These are phyloP conservation scores for Sternotherus odoratus DNA, from an alignment of 2,797 vertebrate species.

Conservation along the genomic window DNA sequence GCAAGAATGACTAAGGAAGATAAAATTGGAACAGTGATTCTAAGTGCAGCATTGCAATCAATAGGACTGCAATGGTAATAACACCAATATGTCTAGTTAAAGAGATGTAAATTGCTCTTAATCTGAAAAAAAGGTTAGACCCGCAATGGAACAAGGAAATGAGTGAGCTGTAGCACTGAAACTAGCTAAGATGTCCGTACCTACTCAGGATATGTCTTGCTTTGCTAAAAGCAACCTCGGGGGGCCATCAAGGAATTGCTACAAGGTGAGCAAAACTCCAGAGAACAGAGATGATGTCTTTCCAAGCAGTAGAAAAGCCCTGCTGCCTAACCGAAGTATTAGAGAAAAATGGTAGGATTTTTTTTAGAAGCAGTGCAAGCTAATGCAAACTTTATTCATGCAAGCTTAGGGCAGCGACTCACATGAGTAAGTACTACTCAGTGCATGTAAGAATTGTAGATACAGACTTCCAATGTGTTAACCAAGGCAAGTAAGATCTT, in stretches of 20 bases:
- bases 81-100: constrained; percentile 73
- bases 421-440: neutral
- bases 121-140: constrained; percentile 71
- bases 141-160: constrained; percentile 52
- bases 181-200: constrained; percentile 30
- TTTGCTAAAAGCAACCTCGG: constrained; percentile 54
- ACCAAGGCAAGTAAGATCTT: neutral
- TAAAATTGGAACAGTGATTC: constrained; percentile 75
- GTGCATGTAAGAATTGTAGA: neutral
- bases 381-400: neutral
- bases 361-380: neutral
- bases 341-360: constrained; percentile 39
- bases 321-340: constrained; percentile 24
- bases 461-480: neutral
- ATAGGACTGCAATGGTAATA: constrained; percentile 74
- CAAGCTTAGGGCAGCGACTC: constrained; percentile 1
- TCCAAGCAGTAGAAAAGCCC: constrained; percentile 35
- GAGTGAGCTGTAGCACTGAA: constrained; percentile 37
- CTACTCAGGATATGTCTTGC: constrained; percentile 57
- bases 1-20: constrained; percentile 77
- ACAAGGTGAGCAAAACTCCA: constrained; percentile 25
- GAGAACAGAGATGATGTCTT: constrained; percentile 32
- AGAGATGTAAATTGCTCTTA: constrained; percentile 75
- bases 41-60: constrained; percentile 75
- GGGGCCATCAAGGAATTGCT: constrained; percentile 45